phyloP scores from a whole-genome alignment of 2,888 invertebrate species.

The Polyommatus icarus region DNA sequence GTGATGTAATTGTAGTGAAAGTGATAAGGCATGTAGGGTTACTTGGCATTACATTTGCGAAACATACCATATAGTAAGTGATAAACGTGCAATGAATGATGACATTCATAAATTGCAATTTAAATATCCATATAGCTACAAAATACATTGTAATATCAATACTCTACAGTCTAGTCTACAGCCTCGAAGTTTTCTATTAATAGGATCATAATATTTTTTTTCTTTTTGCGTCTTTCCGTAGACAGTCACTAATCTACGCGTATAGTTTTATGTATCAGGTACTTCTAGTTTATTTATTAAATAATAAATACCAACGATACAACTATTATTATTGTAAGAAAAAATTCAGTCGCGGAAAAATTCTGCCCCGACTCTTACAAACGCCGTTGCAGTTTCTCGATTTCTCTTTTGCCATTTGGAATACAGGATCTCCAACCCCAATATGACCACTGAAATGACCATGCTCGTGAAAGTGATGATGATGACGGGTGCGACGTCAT shows the following conservation, averaged over 20 bases:
- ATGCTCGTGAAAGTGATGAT: conserved; percentile 49
- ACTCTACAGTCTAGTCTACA: background rate
- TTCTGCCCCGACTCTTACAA: background rate
- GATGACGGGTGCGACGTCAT: conserved; percentile 57
- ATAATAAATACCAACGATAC: background rate
- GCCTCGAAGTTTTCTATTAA: background rate
- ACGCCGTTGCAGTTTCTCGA: background rate
- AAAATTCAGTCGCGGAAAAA: background rate
- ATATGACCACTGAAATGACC: conserved; percentile 50
- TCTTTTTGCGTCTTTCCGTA: too few species aligned
- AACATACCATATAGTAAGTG: background rate
- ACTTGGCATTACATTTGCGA: background rate
- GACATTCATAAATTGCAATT: background rate
- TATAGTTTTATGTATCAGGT: too few species aligned
- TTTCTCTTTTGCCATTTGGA: conserved; percentile 40
- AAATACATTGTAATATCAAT: too few species aligned
- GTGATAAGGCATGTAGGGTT: conserved; percentile 25
- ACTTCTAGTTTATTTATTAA: too few species aligned
- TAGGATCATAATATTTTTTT: background rate
- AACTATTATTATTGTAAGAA: background rate
- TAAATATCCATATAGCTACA: background rate
- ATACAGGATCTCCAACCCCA: conserved; percentile 54
- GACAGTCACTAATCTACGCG: too few species aligned
- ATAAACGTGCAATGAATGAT: background rate
- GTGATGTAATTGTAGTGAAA: conserved; percentile 13